Percentiles rank a stretch among this genome's conserved stretches.
These are phyloP conservation scores for Lumbricus terrestris DNA, from an alignment of 2,888 invertebrate species.

Conservation along the genomic window DNA sequence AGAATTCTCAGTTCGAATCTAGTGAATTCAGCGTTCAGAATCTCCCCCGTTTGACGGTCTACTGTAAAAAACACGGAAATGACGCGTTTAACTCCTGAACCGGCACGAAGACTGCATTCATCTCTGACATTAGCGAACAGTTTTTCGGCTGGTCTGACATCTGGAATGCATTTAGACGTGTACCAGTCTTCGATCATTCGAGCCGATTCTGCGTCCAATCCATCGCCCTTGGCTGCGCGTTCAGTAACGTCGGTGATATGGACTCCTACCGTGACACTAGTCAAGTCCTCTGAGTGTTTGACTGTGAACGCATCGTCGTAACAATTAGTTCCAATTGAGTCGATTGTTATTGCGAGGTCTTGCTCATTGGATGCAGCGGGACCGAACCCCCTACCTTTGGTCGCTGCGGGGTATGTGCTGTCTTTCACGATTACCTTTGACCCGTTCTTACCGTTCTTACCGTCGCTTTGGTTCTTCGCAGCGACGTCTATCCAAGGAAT, in stretches of 20 bases:
- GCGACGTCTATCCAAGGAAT: background rate
- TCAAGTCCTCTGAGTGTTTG: background rate
- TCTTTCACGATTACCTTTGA: background rate
- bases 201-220: background rate
- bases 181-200: background rate
- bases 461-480: background rate
- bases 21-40: background rate
- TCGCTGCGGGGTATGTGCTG: background rate
- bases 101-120: background rate
- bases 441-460: background rate
- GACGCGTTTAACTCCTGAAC: background rate
- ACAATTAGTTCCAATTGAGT: background rate
- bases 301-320: slow-evolving; percentile 4
- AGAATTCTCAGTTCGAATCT: background rate
- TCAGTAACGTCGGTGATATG: background rate
- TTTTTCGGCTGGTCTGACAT: background rate
- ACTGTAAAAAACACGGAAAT: background rate
- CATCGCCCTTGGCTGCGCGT: background rate
- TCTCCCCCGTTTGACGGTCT: background rate
- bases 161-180: background rate
- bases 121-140: background rate
- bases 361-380: background rate
- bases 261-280: background rate
- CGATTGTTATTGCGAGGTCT: slow-evolving; percentile 6
- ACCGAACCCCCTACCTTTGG: background rate